Base-by-base conservation (phyloP, 2,113 vertebrate genomes). In the Hassar affinis region DNA sequence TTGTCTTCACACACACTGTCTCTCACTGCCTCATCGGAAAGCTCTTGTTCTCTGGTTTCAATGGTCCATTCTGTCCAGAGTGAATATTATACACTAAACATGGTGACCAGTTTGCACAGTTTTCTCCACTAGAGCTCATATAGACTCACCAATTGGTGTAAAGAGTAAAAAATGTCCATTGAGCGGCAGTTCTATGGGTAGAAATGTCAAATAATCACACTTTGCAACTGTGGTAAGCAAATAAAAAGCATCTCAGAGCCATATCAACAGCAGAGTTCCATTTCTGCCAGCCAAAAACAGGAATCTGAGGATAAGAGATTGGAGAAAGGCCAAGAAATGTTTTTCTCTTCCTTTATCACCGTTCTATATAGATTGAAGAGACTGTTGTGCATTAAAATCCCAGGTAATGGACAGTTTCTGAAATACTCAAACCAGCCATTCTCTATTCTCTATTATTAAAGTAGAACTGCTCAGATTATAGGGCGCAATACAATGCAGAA, bases 401-500 rank as follows among this genome's bases (percentile, higher is more conserved):
- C 20, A 22, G 20, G 54, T 62, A 62, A 30, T 30, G 6, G 30
- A 12, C n/a, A 62, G 20, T 57, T 57, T 57, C 54, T 10, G 54
- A 57, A 57, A 22, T 10, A 22, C 22, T 25, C 54, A 2, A 12
- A 15, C 22, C 22, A 25, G 20, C 22, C 22, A 57, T 57, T 57
- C 22, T 93, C n/a, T 11, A 12, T 61, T 61, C n/a, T 61, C 2
- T 59, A 25, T 30, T n/a, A 62, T 12, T 27, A 62, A 15, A n/a
- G n/a, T 15, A 27, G 11, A 62, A 1, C 64, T 68, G 33, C 64
- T 68, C 33, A 22, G 33, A 18, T 66, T 66, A 18, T 38, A 38
- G 85, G 89, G 89, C 91, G 90, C 85, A 87, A 87, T 76, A 83
- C 86, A 85, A 35, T 56, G 84, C 14, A 42, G 79, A 52, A 72